phyloP scores from a whole-genome alignment of 2,113 vertebrate species.

The Triplophysa siluroides region DNA sequence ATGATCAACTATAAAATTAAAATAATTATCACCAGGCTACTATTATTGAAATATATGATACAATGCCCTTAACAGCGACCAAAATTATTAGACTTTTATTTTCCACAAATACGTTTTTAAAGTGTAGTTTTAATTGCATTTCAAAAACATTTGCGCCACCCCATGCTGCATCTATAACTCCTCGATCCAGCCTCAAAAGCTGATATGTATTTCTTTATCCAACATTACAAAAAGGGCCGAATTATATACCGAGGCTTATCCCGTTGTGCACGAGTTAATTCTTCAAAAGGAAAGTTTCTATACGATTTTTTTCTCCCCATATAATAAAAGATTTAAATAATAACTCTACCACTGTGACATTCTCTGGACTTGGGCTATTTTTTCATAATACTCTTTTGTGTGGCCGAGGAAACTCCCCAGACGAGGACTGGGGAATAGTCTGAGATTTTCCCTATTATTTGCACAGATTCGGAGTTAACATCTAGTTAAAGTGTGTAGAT shows the following conservation, averaged over 20 bases:
- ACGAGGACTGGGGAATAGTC: conserved; percentile 81
- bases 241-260: conserved; percentile 68
- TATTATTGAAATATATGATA: background rate
- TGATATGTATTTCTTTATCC: conserved; percentile 42
- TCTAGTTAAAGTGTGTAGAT: conserved; percentile 49
- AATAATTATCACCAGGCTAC: background rate
- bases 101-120: background rate
- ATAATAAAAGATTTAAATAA: conserved; percentile 73
- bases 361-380: conserved; percentile 88
- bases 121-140: background rate
- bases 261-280: conserved; percentile 82
- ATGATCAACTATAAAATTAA: too few relatives aligned
- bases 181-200: conserved; percentile 11
- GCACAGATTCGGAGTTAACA: conserved; percentile 55
- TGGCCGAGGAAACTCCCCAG: conserved; percentile 83
- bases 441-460: conserved; percentile 57
- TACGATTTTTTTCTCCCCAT: conserved; percentile 70
- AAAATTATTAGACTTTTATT: background rate
- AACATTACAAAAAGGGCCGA: conserved; percentile 47
- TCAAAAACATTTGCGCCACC: background rate
- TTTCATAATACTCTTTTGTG: conserved; percentile 97
- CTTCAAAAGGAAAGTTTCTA: conserved; percentile 93
- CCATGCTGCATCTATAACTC: conserved; percentile 19
- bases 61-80: too few relatives aligned
- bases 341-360: conserved; percentile 97